Evolutionary conservation across 2,888 invertebrate species (phyloP), one percentile per base, ranked within the genome.

Genomic region (Drosophila longiperda): DNA sequence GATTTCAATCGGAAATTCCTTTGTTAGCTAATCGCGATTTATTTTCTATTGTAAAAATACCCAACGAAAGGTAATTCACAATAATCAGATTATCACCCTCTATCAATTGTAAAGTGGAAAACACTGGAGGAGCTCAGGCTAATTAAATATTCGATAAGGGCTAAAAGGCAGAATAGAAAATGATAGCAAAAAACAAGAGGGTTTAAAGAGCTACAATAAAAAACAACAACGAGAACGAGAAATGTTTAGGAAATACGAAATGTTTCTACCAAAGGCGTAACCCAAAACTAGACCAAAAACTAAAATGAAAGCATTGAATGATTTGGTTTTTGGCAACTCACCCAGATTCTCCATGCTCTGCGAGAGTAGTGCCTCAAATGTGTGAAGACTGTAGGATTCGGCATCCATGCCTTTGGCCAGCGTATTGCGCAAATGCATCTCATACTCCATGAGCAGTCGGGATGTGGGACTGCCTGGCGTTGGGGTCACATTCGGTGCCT

Each of bases 281-380:
- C 40, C 66, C 40, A 69, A 69, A 76, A 60, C 66, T 7, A 55
- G 53, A 78, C 29, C 54, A n/a, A 61, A 66, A 66, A 66, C 55
- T 20, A 60, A 73, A 70, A 15, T 12, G 32, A 3, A n/a, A 1
- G 52, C 7, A n/a, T 9, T 4, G 23, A 33, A 45, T 8, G 2
- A 45, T 23, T 4, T 23, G 45, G 29, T 29, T 29, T 1, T 23
- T 23, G 8, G 45, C 26, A 57, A 74, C 92, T 91, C 71, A 97
- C 97, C 98, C 93, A 98, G 94, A 94, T 98, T 98, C 93, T 98
- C 98, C 97, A 98, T 98, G 94, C 98, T 98, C 93, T 98, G 98
- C 61, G 97, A 97, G 75, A 98, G 94, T 73, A 98, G 94, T 66
- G 98, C 98, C 93, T 98, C 98, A 91, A 98, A 98, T 1, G 98